Evolutionary conservation across 2,113 vertebrate genomes (phyloP), one percentile per base, ranked within the genome.

Genomic region (Dunckerocampus dactyliophorus): DNA sequence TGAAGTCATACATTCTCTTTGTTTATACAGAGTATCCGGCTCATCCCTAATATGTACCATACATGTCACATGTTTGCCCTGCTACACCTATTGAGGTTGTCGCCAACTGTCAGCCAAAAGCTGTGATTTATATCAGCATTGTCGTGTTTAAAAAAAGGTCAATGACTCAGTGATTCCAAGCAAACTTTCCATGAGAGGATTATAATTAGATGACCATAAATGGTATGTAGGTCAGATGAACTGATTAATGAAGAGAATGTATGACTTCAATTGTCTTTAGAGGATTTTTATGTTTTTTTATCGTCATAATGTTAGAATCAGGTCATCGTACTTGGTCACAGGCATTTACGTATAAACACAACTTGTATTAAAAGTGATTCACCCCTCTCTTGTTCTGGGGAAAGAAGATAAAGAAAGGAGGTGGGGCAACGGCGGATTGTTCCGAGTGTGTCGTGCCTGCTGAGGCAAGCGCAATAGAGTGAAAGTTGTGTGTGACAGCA

Each of bases 401-500:
- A n/a, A 7, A 12, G 17, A 20, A 13, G 17, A n/a, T 15, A 28
- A 59, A 39, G 16, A 28, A 59, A 49, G 16, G n/a, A n/a, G 11
- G 4, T 17, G 37, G 17, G n/a, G 21, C 31, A 28, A 62, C 16
- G 8, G 59, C 59, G 31, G 34, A 59, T 59, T 34, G 34, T 47
- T 46, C 50, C 34, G 53, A 76, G 47, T 21, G 47, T 20, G 22
- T 62, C 57, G 58, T 55, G 60, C 48, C 61, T 60, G 8, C 4
- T 50, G 68, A 62, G 60, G 64, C 63, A 34, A 54, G 53, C 28
- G 21, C 47, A 51, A 42, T 20, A n/a, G 54, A 53, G 70, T 24
- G 63, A 55, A 78, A 61, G 68, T 56, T 17, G 47, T 50, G 62
- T 77, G 68, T 57, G 67, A 77, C 70, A 77, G 71, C 54, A 69